phyloP scores from a whole-genome alignment of 2,113 vertebrate genomes.

The Phaethon lepturus region DNA sequence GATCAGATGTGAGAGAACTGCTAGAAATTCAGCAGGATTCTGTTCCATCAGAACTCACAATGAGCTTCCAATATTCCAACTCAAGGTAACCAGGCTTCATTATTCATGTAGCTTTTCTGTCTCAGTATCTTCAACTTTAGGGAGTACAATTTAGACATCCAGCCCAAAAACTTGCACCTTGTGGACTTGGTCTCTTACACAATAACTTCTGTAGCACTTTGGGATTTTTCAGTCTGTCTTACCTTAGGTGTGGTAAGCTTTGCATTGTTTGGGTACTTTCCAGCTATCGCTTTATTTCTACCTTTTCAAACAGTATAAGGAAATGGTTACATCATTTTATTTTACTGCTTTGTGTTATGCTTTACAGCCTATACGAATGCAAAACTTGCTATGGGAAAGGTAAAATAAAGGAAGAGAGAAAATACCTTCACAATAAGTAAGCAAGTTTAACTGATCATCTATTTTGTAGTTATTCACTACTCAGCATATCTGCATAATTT shows the following conservation, averaged over 20 bases:
- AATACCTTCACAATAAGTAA: not conserved
- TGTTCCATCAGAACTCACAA: not conserved
- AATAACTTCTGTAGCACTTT: not conserved
- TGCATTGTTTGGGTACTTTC: not conserved
- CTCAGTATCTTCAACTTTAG: not conserved
- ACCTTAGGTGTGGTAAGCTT: not conserved
- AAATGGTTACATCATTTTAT: not conserved
- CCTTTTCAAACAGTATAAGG: not conserved
- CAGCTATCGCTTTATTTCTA: not conserved
- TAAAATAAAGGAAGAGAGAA: not conserved
- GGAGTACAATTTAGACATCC: not conserved
- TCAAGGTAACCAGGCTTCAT: not conserved
- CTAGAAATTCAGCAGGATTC: not conserved
- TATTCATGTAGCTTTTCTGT: not conserved
- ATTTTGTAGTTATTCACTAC: not conserved
- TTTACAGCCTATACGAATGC: not conserved
- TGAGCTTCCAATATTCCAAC: not conserved
- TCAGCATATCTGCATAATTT: not conserved
- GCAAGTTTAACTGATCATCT: not conserved
- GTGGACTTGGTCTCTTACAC: not conserved
- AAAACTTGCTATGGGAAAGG: not conserved
- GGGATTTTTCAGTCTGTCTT: not conserved
- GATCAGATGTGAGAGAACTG: not conserved
- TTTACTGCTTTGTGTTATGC: not conserved
- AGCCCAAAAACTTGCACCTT: not conserved